Evolutionary conservation across 2,113 vertebrate genomes (phyloP).

Genomic region (Melanerpes formicivorus): DNA sequence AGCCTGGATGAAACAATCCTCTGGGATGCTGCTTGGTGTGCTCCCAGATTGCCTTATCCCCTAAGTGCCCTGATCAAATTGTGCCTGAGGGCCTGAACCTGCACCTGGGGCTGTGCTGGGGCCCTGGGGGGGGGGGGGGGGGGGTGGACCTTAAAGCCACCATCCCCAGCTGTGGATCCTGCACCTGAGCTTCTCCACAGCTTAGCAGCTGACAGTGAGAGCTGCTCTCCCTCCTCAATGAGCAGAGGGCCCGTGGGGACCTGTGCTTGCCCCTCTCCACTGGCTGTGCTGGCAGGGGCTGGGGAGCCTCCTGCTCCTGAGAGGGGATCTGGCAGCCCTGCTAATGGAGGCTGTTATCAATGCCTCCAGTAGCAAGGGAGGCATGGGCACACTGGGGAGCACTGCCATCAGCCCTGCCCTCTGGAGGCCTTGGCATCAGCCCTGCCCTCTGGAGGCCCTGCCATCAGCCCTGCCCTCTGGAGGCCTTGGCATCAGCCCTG

Average conservation of each 20-base stretch:
- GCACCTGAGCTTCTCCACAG: neutral
- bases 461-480: no score
- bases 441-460: no score
- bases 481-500: no score
- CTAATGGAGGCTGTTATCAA: conserved; percentile 53
- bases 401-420: neutral
- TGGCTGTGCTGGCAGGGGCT: conserved; percentile 12
- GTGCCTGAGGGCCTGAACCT: neutral
- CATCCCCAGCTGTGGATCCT: neutral
- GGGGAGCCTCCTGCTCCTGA: conserved; percentile 34
- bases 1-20: neutral
- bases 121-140: no score
- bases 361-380: neutral
- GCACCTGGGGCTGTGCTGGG: neutral
- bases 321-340: conserved; percentile 29
- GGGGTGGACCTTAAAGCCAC: neutral
- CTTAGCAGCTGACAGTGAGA: neutral
- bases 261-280: neutral
- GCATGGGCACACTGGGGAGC: neutral
- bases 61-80: fast-evolving
- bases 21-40: fast-evolving
- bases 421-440: no score
- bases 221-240: neutral
- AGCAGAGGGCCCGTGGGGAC: neutral
- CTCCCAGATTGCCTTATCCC: neutral